Conservation (phyloP, 2,113 vertebrate species). For the Dromiciops gliroides region DNA sequence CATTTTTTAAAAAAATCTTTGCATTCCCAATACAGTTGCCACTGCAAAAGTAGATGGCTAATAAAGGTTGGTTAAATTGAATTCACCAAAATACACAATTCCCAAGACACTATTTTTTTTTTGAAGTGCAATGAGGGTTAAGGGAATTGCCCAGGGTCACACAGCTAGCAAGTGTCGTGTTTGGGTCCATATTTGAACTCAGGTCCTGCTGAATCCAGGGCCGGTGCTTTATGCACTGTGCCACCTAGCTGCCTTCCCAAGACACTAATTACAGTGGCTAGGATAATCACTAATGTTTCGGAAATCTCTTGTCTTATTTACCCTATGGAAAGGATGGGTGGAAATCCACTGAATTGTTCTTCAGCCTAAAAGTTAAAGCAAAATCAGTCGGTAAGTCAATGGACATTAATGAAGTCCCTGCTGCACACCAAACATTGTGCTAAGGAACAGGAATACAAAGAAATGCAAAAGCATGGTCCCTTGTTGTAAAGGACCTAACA, state of each 20-base stretch:
- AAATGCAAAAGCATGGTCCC: background rate
- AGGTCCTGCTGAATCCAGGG: no score
- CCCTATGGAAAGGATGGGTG: background rate
- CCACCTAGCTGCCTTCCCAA: no score
- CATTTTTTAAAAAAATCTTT: background rate
- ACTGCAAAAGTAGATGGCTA: background rate
- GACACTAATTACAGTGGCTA: background rate
- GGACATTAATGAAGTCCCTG: background rate
- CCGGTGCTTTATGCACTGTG: no score
- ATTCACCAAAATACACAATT: background rate
- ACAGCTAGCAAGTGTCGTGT: no score
- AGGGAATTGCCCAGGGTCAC: no score
- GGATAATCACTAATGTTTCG: background rate
- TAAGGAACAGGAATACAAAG: background rate
- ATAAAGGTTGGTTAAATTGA: background rate
- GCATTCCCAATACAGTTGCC: background rate
- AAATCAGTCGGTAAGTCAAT: background rate
- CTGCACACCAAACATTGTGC: background rate
- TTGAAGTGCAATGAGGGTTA: no score
- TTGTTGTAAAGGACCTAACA: background rate
- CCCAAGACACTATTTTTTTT: background rate
- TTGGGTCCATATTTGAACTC: no score
- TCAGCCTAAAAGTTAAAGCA: no score
- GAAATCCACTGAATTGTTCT: no score
- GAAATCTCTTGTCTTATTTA: no score